phyloP scores from a whole-genome alignment of 2,888 invertebrate species.

The Uropetala carovei region DNA sequence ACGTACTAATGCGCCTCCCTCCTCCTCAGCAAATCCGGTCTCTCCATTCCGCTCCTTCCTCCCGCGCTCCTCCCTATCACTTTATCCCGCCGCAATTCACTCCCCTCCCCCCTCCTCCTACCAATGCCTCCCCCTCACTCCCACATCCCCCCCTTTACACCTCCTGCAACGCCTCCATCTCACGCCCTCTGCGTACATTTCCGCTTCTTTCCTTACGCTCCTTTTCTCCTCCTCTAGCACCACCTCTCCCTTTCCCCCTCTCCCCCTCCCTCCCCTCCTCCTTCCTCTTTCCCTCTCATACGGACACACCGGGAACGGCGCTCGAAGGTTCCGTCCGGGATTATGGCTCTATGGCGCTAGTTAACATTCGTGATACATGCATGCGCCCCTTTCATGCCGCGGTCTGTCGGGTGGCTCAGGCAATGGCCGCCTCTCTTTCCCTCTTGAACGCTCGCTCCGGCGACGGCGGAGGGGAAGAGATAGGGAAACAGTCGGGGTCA shows the following conservation, averaged over 20 bases:
- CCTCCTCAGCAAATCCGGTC: neutral
- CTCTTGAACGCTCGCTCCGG: neutral
- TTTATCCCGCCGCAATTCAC: neutral
- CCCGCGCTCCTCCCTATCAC: neutral
- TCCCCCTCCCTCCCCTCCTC: neutral
- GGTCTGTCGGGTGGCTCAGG: neutral
- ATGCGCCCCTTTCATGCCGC: conserved; percentile 48
- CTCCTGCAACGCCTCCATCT: neutral
- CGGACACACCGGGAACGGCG: neutral
- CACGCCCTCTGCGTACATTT: conserved; percentile 10
- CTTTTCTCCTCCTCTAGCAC: neutral
- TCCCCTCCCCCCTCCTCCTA: neutral
- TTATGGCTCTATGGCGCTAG: conserved; percentile 58
- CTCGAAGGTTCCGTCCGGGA: conserved; percentile 47
- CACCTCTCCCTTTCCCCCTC: neutral
- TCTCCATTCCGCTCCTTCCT: neutral
- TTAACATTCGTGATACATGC: conserved; percentile 64
- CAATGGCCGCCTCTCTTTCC: conserved; percentile 31
- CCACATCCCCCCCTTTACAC: neutral
- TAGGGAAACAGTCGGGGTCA: neutral
- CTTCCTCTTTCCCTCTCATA: neutral
- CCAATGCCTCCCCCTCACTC: neutral
- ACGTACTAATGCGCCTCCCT: conserved; percentile 69
- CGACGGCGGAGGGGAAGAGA: neutral
- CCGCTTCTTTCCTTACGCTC: neutral